These are phyloP conservation scores for Tipula helvola DNA, from an alignment of 2,888 invertebrate species.

Conservation along the genomic window DNA sequence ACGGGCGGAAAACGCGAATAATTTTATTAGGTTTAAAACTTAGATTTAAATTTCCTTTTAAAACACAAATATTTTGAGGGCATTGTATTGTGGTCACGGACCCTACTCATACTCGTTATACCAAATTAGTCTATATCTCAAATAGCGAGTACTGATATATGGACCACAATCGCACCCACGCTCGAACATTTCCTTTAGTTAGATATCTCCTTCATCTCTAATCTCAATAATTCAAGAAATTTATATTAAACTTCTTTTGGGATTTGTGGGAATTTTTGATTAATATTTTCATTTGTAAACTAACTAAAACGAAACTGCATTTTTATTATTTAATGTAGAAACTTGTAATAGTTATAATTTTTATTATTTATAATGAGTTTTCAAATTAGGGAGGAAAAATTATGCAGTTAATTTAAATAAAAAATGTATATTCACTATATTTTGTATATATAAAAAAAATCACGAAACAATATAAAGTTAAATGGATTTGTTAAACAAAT, in stretches of 20 bases:
- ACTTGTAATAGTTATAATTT: background rate
- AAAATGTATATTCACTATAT: background rate
- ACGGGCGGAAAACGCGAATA: slow-evolving; percentile 22
- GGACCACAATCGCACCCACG: background rate
- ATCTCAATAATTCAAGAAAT: background rate
- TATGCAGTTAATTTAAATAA: background rate
- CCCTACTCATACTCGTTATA: background rate
- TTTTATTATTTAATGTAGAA: background rate
- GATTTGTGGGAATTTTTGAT: background rate
- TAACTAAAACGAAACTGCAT: background rate
- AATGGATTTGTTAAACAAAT: background rate
- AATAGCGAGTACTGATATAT: background rate
- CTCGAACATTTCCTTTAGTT: background rate
- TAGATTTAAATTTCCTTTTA: background rate
- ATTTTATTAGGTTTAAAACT: background rate
- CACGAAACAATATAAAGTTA: background rate
- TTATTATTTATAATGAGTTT: background rate
- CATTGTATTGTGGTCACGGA: background rate
- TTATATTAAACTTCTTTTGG: background rate
- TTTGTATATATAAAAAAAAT: background rate
- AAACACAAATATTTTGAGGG: background rate
- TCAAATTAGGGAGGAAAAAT: background rate
- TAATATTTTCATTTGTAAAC: background rate
- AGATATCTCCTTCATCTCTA: background rate
- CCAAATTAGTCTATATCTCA: background rate